Evolutionary conservation across 1,140 invertebrate species (phyloP).

Genomic region (Cherax destructor): DNA sequence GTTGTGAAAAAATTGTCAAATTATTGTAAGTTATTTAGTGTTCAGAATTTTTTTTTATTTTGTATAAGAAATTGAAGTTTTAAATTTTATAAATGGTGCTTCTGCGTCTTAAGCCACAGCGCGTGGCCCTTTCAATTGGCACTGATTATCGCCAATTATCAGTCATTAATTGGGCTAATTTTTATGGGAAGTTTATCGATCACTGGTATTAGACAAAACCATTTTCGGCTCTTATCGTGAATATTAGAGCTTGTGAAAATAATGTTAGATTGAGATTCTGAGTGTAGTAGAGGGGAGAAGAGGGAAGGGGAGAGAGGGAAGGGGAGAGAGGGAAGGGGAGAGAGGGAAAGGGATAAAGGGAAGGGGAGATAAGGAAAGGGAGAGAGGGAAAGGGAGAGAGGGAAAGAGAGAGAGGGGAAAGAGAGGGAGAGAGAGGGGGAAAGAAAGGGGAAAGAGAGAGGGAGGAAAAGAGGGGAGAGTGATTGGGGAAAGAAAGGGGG

Average conservation of each 20-base stretch:
- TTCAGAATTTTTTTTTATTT: background rate
- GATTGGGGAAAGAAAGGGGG: too few species aligned
- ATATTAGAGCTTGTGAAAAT: background rate
- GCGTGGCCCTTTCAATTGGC: background rate
- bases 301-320: background rate
- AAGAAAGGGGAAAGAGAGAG: too few species aligned
- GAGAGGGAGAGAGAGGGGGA: too few species aligned
- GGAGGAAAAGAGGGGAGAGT: too few species aligned
- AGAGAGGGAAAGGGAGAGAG: too few species aligned
- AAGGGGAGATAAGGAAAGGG: too few species aligned
- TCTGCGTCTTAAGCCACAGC: background rate
- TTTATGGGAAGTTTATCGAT: slow-evolving; percentile 1
- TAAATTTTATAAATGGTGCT: background rate
- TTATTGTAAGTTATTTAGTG: too few species aligned
- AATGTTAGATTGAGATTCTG: background rate
- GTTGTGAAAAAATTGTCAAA: too few species aligned
- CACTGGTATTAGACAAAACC: background rate
- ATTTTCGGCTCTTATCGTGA: background rate
- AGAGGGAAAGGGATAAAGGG: too few species aligned
- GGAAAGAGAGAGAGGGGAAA: too few species aligned
- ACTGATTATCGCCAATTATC: background rate
- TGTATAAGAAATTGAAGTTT: background rate
- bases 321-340: too few species aligned
- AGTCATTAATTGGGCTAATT: background rate
- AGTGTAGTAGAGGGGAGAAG: background rate